A percentile compares a stretch with the other conserved stretches of the same genome.
Conservation (phyloP, 2,113 vertebrate species). For the Garra rufa region DNA sequence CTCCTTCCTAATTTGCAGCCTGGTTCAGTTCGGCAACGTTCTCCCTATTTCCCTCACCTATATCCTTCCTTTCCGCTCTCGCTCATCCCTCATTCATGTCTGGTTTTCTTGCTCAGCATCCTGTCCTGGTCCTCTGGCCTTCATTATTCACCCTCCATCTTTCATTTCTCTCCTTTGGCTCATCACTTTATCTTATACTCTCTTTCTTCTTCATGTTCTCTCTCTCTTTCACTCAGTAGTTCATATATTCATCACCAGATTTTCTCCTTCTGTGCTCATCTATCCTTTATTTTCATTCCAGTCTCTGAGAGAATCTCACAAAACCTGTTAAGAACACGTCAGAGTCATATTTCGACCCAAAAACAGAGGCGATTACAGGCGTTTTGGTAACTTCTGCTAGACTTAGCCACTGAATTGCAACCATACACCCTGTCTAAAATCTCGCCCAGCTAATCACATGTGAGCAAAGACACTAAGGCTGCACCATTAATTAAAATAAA, state of each 20-base stretch:
- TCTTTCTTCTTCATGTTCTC: constrained; percentile 45
- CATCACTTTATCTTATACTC: constrained; percentile 56
- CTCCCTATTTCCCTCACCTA: constrained; percentile 48
- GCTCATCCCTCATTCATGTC: constrained; percentile 51
- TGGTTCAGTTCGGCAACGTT: constrained; percentile 35
- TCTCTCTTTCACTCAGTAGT: not conserved
- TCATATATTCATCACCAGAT: not conserved
- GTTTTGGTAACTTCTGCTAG: not conserved
- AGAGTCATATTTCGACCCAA: not conserved
- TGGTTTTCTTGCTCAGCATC: constrained; percentile 32
- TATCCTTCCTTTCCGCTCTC: constrained; percentile 23
- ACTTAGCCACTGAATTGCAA: not conserved
- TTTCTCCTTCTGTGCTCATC: not conserved
- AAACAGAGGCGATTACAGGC: not conserved
- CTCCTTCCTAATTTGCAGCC: constrained; percentile 46
- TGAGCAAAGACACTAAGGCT: not conserved
- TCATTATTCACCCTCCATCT: constrained; percentile 44
- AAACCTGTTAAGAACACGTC: not conserved
- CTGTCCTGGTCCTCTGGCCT: constrained; percentile 25
- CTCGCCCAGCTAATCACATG: not conserved
- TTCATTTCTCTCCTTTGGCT: constrained; percentile 40
- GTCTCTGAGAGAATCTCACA: constrained; percentile 2
- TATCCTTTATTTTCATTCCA: constrained; percentile 10
- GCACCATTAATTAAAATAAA: not conserved
- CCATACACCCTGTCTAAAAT: not conserved